Evolutionary conservation across 2,888 invertebrate species (phyloP).

Genomic region (Drosophila seclusa): DNA sequence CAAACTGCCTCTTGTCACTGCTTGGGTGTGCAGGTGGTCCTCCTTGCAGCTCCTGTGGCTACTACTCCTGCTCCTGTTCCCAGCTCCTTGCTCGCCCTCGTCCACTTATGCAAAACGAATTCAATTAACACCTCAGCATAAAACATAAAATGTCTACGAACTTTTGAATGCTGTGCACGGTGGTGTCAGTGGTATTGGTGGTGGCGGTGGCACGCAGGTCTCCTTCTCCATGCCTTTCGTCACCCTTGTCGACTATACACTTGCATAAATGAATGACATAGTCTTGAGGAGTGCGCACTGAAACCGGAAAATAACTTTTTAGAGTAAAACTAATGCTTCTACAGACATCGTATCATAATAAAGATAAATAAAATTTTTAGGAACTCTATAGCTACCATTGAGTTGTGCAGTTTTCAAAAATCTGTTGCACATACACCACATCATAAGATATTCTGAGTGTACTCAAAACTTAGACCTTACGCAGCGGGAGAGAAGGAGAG

Average conservation of each 20-base stretch:
- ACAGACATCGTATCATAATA: background rate
- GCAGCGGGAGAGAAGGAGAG: constrained; percentile 57
- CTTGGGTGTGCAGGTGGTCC: constrained; percentile 68
- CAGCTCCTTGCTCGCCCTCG: constrained; percentile 9
- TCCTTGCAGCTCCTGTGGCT: constrained; percentile 11
- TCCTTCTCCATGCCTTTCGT: constrained; percentile 58
- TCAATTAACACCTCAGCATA: constrained; percentile 84
- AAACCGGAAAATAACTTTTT: background rate
- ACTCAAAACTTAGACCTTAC: constrained; percentile 16
- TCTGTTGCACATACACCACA: background rate
- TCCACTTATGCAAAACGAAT: constrained; percentile 85
- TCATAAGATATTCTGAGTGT: background rate
- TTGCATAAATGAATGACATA: background rate
- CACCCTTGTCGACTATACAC: constrained; percentile 49
- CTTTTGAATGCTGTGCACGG: constrained; percentile 41
- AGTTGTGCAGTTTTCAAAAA: background rate
- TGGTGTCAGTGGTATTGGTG: constrained; percentile 3
- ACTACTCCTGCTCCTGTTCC: constrained; percentile 2
- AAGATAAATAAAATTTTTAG: background rate
- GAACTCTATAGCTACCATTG: background rate
- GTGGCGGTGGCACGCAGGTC: constrained; percentile 62
- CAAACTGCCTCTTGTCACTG: constrained; percentile 6
- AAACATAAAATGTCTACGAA: constrained; percentile 57
- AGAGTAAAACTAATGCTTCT: background rate
- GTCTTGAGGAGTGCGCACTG: background rate